phyloP scores from a whole-genome alignment of 2,888 invertebrate genomes.

The Heteropelma amictum region DNA sequence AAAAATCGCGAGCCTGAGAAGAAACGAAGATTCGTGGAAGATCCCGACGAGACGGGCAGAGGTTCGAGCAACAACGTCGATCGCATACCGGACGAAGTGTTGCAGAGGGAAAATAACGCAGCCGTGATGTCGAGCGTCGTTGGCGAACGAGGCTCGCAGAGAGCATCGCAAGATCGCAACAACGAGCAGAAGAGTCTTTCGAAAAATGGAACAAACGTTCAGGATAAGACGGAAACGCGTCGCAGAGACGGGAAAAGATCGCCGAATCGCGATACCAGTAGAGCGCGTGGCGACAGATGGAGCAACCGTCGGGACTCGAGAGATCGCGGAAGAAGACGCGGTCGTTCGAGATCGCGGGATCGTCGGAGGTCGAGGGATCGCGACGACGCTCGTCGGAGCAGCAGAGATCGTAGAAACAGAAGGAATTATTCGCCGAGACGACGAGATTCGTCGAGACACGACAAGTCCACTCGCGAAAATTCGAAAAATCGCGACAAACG shows the following conservation, averaged over 20 bases:
- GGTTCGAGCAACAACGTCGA: constrained; percentile 39
- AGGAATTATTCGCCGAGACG: constrained; percentile 68
- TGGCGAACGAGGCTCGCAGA: constrained; percentile 31
- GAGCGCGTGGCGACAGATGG: constrained; percentile 62
- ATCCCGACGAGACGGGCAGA: constrained; percentile 65
- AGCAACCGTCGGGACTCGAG: constrained; percentile 66
- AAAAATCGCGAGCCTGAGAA: constrained; percentile 78
- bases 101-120: constrained; percentile 39
- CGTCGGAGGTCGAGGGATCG: constrained; percentile 69
- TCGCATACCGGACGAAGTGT: constrained; percentile 46
- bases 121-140: neutral
- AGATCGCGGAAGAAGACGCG: constrained; percentile 65
- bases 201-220: constrained; percentile 57
- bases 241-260: constrained; percentile 58
- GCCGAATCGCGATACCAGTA: constrained; percentile 60
- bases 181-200: constrained; percentile 48
- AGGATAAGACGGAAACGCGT: constrained; percentile 57
- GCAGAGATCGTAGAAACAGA: constrained; percentile 66
- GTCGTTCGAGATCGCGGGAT: constrained; percentile 70
- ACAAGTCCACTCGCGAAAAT: constrained; percentile 63
- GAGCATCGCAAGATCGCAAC: constrained; percentile 39
- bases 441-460: constrained; percentile 64
- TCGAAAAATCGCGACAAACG: constrained; percentile 64
- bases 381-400: constrained; percentile 64
- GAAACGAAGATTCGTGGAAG: constrained; percentile 78